Conservation (phyloP, 2,888 invertebrate genomes). For the Nasonia oneida region DNA sequence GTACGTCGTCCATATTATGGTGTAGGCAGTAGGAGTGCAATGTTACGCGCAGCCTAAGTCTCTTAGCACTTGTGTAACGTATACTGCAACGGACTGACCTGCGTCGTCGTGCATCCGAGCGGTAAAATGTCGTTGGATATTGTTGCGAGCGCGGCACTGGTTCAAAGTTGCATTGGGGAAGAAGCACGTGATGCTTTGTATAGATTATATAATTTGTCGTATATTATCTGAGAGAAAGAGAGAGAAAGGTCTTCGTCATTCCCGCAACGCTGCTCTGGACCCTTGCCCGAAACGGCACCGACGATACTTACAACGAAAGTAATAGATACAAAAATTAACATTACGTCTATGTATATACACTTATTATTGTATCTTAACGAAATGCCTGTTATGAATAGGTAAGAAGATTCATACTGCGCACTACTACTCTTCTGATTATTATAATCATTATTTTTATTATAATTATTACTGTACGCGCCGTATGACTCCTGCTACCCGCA, state of each 20-base stretch:
- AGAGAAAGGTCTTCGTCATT: conserved; percentile 62
- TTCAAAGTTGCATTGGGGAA: conserved; percentile 77
- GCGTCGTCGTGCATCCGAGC: conserved; percentile 18
- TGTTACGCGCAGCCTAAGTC: conserved; percentile 20
- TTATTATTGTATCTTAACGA: conserved; percentile 28
- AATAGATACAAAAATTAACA: conserved; percentile 24
- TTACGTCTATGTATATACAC: conserved; percentile 35
- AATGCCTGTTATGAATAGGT: neutral
- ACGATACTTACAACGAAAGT: conserved; percentile 38
- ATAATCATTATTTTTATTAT: neutral
- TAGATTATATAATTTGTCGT: conserved; percentile 67
- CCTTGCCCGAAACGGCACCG: conserved; percentile 70
- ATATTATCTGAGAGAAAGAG: neutral
- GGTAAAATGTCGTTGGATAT: conserved; percentile 10
- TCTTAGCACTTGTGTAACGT: neutral
- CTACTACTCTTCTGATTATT: neutral
- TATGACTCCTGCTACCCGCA: conserved; percentile 33
- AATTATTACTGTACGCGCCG: neutral
- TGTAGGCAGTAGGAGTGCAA: conserved; percentile 16
- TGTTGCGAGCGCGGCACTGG: conserved; percentile 72
- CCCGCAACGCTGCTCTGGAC: conserved; percentile 77
- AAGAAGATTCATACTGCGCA: conserved; percentile 30
- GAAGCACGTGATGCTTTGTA: conserved; percentile 67
- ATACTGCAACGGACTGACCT: neutral
- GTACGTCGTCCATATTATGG: neutral